Conservation (phyloP, 30 jellyfish, hydroid and myxozoan species). For the Turritopsis dohrnii region DNA sequence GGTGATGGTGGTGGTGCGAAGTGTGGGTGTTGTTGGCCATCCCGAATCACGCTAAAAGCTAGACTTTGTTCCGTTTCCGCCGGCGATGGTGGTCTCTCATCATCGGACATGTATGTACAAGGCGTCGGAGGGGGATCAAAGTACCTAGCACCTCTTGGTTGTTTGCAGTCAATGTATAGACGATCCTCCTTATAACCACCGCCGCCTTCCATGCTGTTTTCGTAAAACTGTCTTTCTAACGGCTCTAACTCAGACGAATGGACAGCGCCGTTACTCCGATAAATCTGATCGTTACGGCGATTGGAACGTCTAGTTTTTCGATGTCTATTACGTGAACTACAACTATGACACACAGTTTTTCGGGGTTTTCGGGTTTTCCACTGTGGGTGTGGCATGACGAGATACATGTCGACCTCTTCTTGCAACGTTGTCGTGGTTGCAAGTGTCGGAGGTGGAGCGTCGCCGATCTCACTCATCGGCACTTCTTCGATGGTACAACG, state of each 20-base stretch:
- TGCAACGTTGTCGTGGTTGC: slow-evolving; percentile 36
- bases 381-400: not conserved
- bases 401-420: slow-evolving; percentile 1
- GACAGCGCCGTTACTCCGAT: slow-evolving; percentile 2
- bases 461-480: slow-evolving; percentile 54
- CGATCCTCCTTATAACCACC: slow-evolving; percentile 10
- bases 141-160: slow-evolving; percentile 35
- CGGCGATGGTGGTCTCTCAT: slow-evolving; percentile 78
- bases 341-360: not conserved
- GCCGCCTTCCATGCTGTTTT: not conserved
- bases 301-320: slow-evolving; percentile 34
- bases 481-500: slow-evolving; percentile 43
- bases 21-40: slow-evolving; percentile 34
- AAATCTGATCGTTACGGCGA: not conserved
- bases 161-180: slow-evolving; percentile 29
- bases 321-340: slow-evolving; percentile 32
- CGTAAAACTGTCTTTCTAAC: not conserved
- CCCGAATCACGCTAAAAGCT: not conserved
- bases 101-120: slow-evolving; percentile 76
- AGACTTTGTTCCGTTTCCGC: slow-evolving; percentile 63
- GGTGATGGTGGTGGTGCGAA: slow-evolving; percentile 99
- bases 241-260: slow-evolving; percentile 14
- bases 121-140: slow-evolving; percentile 95
- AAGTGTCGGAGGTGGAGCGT: slow-evolving; percentile 33
- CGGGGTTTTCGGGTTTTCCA: not conserved